These are phyloP conservation scores for Melanotaenia maccullochi DNA, from an alignment of 2,797 vertebrate genomes.

Conservation along the genomic window DNA sequence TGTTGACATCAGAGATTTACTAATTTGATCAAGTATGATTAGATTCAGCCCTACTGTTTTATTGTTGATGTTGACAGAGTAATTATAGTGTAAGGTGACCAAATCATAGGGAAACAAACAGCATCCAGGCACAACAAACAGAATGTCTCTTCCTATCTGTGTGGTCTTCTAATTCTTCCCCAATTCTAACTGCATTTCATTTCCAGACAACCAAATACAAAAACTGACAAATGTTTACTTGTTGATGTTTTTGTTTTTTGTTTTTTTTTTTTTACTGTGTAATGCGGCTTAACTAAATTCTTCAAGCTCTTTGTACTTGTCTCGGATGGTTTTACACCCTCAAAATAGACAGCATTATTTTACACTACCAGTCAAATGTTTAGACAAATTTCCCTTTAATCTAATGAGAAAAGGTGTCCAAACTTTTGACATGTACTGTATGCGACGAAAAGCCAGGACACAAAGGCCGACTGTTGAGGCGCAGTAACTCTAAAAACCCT, in stretches of 20 bases:
- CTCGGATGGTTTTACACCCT: background rate
- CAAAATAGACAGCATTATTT: background rate
- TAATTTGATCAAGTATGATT: slow-evolving; percentile 33
- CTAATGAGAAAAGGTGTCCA: too few species aligned
- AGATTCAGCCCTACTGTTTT: background rate
- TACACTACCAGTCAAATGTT: too few species aligned
- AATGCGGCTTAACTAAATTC: too few species aligned
- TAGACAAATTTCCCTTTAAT: too few species aligned
- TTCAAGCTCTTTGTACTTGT: background rate
- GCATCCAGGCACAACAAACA: background rate
- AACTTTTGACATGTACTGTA: too few species aligned
- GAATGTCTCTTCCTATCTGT: background rate
- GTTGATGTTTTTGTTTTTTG: background rate
- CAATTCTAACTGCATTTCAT: background rate
- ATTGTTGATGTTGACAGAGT: slow-evolving; percentile 1
- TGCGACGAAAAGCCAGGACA: background rate
- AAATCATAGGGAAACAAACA: background rate
- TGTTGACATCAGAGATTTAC: slow-evolving; percentile 22
- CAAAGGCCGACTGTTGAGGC: background rate
- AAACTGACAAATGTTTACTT: background rate
- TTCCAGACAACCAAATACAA: background rate
- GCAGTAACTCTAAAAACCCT: too few species aligned
- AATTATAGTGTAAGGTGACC: slow-evolving; percentile 1
- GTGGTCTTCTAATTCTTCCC: background rate
- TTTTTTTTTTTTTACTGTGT: background rate